phyloP scores from a whole-genome alignment of 1,140 invertebrate genomes.

The Camponotus vicinus region DNA sequence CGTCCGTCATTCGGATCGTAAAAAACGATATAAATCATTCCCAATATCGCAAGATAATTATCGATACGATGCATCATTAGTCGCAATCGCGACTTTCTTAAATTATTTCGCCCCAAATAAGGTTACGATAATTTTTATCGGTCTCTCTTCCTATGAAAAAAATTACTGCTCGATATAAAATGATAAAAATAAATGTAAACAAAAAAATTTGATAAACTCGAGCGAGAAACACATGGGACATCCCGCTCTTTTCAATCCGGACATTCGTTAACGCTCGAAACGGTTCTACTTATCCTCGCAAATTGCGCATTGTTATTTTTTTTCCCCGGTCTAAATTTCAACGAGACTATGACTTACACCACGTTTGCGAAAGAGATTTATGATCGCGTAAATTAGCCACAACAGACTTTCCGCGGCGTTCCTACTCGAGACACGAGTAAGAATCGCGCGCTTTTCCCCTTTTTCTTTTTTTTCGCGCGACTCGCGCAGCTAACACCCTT shows the following conservation, averaged over 20 bases:
- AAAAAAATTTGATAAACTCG: neutral
- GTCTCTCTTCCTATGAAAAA: too few relatives aligned
- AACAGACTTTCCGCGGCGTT: constrained; percentile 66
- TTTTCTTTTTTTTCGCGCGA: constrained; percentile 5
- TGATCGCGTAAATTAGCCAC: constrained; percentile 78
- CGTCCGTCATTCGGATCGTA: constrained; percentile 9
- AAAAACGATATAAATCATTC: constrained; percentile 68
- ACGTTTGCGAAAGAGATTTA: constrained; percentile 71
- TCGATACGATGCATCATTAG: neutral
- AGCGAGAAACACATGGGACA: neutral
- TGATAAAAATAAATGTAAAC: neutral
- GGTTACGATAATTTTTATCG: neutral
- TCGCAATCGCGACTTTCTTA: neutral
- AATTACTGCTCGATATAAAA: neutral
- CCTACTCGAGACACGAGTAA: constrained; percentile 17
- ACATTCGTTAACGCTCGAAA: neutral
- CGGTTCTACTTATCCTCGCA: constrained; percentile 11
- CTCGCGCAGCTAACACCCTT: constrained; percentile 22
- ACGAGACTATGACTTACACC: constrained; percentile 21
- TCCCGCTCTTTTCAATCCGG: neutral
- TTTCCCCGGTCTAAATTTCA: constrained; percentile 49
- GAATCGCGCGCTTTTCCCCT: constrained; percentile 31
- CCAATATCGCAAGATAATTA: constrained; percentile 32
- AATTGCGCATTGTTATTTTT: constrained; percentile 66
- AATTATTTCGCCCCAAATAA: constrained; percentile 16